These are phyloP conservation scores for Dysmachus trigonus DNA, from an alignment of 2,888 invertebrate species.

Conservation along the genomic window DNA sequence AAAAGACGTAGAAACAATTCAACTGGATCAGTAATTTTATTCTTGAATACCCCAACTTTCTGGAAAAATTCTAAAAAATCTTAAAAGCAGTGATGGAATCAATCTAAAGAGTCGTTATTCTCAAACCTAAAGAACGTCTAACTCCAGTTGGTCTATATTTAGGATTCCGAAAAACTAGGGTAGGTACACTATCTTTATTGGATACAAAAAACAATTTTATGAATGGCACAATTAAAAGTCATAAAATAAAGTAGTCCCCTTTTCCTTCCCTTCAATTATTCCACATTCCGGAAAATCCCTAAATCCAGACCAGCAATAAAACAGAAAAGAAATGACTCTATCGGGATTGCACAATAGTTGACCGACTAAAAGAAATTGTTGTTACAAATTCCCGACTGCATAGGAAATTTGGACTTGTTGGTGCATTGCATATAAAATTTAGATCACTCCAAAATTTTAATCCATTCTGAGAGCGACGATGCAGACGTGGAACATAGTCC, in stretches of 20 bases:
- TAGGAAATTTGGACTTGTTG: background rate
- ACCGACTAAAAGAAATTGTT: background rate
- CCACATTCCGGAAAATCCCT: background rate
- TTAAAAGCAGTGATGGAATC: too few species aligned
- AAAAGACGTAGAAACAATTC: too few species aligned
- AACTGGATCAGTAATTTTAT: too few species aligned
- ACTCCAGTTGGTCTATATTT: too few species aligned
- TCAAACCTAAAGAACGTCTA: too few species aligned
- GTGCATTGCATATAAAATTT: background rate
- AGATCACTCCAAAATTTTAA: background rate
- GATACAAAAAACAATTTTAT: background rate
- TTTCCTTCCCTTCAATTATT: background rate
- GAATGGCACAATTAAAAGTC: background rate
- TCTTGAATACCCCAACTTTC: too few species aligned
- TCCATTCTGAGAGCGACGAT: background rate
- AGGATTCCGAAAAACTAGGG: too few species aligned
- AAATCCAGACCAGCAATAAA: background rate
- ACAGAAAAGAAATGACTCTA: background rate
- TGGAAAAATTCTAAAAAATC: too few species aligned
- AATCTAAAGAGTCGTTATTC: too few species aligned
- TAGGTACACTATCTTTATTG: too few species aligned
- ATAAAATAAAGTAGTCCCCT: background rate
- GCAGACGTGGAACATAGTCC: too few species aligned
- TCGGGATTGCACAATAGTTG: background rate
- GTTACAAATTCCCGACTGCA: background rate